These are phyloP conservation scores for Metridium senile DNA, from an alignment of 92 coral and sea anemone species.

Conservation along the genomic window DNA sequence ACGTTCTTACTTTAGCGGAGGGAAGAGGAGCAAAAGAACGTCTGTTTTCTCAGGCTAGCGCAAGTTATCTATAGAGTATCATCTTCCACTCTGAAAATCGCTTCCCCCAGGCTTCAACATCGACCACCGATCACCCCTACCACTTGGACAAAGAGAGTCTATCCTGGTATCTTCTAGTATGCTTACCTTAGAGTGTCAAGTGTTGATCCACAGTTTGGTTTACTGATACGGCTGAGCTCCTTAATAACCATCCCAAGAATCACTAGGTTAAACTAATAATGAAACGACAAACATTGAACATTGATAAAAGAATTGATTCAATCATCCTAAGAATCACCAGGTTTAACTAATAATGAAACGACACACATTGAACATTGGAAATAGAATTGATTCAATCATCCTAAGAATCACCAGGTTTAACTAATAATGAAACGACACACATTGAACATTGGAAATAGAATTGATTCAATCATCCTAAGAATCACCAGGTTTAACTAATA, in stretches of 20 bases:
- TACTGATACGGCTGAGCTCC: slow-evolving; percentile 12
- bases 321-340: slow-evolving; percentile 24
- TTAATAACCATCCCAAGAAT: slow-evolving; percentile 24
- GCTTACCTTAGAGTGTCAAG: background rate
- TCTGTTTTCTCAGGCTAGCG: too few relatives aligned
- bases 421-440: background rate
- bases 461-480: slow-evolving; percentile 13
- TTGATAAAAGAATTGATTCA: background rate
- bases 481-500: slow-evolving; percentile 16
- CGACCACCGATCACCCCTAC: too few relatives aligned
- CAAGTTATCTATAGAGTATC: too few relatives aligned
- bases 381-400: background rate
- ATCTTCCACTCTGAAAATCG: too few relatives aligned
- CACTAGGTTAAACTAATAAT: slow-evolving; percentile 15
- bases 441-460: background rate
- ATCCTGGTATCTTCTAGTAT: too few relatives aligned
- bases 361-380: background rate
- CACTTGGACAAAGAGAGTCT: too few relatives aligned
- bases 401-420: slow-evolving; percentile 19
- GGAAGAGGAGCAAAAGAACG: too few relatives aligned
- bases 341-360: slow-evolving; percentile 8
- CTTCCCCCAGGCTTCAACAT: too few relatives aligned
- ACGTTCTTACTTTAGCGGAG: too few relatives aligned
- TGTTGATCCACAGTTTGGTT: slow-evolving; percentile 4
- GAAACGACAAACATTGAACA: background rate